Percentiles rank a stretch among this genome's conserved stretches.
phyloP scores from a whole-genome alignment of 2,113 vertebrate genomes.

The Caranx melampygus region DNA sequence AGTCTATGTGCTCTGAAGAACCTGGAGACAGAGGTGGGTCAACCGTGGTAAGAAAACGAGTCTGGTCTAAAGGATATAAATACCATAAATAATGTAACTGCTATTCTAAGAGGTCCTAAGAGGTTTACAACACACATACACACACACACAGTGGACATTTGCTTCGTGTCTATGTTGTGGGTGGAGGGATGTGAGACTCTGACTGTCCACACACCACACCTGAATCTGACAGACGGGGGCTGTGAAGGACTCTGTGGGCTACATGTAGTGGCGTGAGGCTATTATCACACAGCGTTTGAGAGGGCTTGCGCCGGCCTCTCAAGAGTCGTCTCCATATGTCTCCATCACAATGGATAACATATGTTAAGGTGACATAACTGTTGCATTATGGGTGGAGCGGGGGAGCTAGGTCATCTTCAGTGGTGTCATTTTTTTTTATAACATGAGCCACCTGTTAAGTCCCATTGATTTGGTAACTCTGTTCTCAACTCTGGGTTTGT shows the following conservation, averaged over 20 bases:
- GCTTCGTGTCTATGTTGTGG: not conserved
- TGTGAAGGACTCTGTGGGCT: conserved; percentile 49
- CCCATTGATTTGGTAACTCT: too few species aligned
- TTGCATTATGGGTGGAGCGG: not conserved
- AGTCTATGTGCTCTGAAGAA: too few species aligned
- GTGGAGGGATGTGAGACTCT: conserved; percentile 12
- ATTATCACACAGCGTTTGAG: conserved; percentile 49
- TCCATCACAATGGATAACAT: conserved; percentile 56
- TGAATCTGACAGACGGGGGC: conserved; percentile 66
- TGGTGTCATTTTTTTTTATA: not conserved
- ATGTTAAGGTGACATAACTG: conserved; percentile 29
- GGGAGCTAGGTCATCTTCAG: not conserved
- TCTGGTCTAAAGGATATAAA: too few species aligned
- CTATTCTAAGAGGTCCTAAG: too few species aligned
- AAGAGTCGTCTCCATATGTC: conserved; percentile 74
- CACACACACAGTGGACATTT: too few species aligned
- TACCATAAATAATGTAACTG: too few species aligned
- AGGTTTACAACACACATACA: too few species aligned
- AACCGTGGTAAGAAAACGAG: too few species aligned
- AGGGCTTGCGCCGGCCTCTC: conserved; percentile 52
- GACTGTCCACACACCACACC: conserved; percentile 46
- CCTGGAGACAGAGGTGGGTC: too few species aligned
- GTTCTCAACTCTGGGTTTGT: not conserved
- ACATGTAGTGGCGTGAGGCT: conserved; percentile 56
- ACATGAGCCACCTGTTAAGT: not conserved